Conservation (phyloP, 2,888 invertebrate genomes). For the Pogonocherus hispidulus region DNA sequence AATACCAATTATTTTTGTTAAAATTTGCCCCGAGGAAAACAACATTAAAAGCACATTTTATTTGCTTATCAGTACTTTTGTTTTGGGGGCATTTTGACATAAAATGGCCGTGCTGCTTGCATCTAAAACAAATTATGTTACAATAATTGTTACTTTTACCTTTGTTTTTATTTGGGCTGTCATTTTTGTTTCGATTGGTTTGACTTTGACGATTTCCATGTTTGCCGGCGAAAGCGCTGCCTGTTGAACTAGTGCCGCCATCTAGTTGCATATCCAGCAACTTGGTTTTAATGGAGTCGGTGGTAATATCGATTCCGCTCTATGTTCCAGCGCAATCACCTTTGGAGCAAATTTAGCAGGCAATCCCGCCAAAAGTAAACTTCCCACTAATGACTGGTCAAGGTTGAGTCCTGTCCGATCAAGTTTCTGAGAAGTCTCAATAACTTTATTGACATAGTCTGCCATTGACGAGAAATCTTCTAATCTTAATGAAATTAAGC, state of each 20-base stretch:
- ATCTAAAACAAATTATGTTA: constrained; percentile 36
- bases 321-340: constrained; percentile 55
- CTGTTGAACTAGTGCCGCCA: constrained; percentile 38
- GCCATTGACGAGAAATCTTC: no score
- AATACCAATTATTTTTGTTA: constrained; percentile 54
- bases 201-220: constrained; percentile 7
- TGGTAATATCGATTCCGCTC: constrained; percentile 49
- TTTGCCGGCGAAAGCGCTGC: constrained; percentile 31
- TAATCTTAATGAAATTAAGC: no score
- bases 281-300: constrained; percentile 52
- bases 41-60: constrained; percentile 48
- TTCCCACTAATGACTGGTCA: constrained; percentile 53
- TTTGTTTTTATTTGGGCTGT: constrained; percentile 35
- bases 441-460: no score
- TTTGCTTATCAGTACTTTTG: constrained; percentile 15
- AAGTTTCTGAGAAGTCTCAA: no score
- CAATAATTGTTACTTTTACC: no score
- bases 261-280: constrained; percentile 45
- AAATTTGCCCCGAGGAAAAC: constrained; percentile 49
- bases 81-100: constrained; percentile 38
- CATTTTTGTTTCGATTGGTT: background rate
- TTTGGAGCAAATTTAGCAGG: constrained; percentile 49
- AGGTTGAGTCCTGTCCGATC: constrained; percentile 58
- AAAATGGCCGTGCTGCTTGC: constrained; percentile 40
- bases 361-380: constrained; percentile 53